phyloP scores from a whole-genome alignment of 2,888 invertebrate species.

The Chalcosyrphus nemorum region DNA sequence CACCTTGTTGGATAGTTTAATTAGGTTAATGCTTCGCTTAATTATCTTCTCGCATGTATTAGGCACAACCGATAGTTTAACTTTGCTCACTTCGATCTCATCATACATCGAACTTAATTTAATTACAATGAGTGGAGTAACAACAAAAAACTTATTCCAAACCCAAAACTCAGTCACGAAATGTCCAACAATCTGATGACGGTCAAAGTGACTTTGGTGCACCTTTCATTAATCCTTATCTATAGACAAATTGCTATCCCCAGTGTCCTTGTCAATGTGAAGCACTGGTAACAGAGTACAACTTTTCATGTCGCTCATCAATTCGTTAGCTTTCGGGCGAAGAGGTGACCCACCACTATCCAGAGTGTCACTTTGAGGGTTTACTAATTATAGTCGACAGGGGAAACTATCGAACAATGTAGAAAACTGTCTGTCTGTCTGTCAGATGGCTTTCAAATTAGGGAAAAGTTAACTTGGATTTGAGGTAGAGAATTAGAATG shows the following conservation, averaged over 20 bases:
- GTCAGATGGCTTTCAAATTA: conserved; percentile 56
- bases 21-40: conserved; percentile 54
- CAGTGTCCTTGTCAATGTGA: conserved; percentile 38
- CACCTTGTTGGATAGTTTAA: conserved; percentile 23
- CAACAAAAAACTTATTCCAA: conserved; percentile 38
- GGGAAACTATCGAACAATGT: conserved; percentile 42
- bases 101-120: conserved; percentile 17
- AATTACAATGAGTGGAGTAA: conserved; percentile 33
- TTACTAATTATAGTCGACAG: conserved; percentile 67
- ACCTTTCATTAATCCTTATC: conserved; percentile 66
- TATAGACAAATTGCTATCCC: neutral
- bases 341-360: conserved; percentile 62
- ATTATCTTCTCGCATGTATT: conserved; percentile 2
- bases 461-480: neutral
- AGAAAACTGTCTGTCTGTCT: conserved; percentile 46
- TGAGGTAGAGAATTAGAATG: neutral
- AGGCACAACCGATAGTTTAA: neutral
- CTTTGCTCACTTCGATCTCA: neutral
- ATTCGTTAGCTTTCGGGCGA: conserved; percentile 57
- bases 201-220: conserved; percentile 34
- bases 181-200: conserved; percentile 38
- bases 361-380: conserved; percentile 41
- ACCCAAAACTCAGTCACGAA: conserved; percentile 52
- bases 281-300: conserved; percentile 1
- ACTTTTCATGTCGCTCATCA: conserved; percentile 67